These are phyloP conservation scores for Cyclopterus lumpus DNA, from an alignment of 2,797 vertebrate genomes.

Conservation along the genomic window DNA sequence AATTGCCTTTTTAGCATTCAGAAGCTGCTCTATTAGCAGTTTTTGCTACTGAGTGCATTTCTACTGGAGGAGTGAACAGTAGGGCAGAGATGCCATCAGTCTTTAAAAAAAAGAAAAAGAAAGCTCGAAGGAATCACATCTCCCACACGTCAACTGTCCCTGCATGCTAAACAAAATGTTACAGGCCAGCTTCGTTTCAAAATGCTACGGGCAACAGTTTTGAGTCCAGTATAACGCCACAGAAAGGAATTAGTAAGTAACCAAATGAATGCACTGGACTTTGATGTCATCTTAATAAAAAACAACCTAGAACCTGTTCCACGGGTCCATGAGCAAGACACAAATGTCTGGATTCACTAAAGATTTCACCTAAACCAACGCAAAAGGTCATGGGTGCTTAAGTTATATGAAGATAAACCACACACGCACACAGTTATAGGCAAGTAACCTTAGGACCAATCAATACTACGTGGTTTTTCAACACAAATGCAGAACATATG, in stretches of 20 bases:
- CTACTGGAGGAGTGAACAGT: slow-evolving; percentile 36
- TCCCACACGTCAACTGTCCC: slow-evolving; percentile 34
- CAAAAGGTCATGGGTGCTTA: neutral
- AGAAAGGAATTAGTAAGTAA: slow-evolving; percentile 7
- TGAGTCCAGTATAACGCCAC: too few species aligned
- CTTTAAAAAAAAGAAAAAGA: slow-evolving; percentile 5
- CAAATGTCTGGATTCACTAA: neutral
- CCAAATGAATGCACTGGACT: slow-evolving; percentile 11
- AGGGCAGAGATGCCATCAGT: slow-evolving; percentile 15
- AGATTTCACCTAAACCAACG: slow-evolving; percentile 5
- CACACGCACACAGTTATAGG: neutral
- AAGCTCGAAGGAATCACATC: slow-evolving; percentile 43
- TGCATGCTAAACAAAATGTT: slow-evolving; percentile 32
- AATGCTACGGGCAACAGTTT: slow-evolving; percentile 25
- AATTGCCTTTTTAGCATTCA: slow-evolving; percentile 77
- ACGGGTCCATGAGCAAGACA: neutral
- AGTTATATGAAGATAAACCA: neutral
- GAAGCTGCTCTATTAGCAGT: slow-evolving; percentile 55
- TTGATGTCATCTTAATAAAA: slow-evolving; percentile 25
- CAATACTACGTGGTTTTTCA: neutral
- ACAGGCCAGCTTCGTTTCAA: slow-evolving; percentile 15
- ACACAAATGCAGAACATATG: neutral
- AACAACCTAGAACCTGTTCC: neutral
- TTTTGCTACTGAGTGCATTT: slow-evolving; percentile 35
- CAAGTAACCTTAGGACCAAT: slow-evolving; percentile 6